A percentile compares a stretch with the other conserved stretches of the same genome.
These are phyloP conservation scores for Hexactinellida sp. DNA, from an alignment of 37 sponge, comb jelly and placozoan genomes.

Conservation along the genomic window DNA sequence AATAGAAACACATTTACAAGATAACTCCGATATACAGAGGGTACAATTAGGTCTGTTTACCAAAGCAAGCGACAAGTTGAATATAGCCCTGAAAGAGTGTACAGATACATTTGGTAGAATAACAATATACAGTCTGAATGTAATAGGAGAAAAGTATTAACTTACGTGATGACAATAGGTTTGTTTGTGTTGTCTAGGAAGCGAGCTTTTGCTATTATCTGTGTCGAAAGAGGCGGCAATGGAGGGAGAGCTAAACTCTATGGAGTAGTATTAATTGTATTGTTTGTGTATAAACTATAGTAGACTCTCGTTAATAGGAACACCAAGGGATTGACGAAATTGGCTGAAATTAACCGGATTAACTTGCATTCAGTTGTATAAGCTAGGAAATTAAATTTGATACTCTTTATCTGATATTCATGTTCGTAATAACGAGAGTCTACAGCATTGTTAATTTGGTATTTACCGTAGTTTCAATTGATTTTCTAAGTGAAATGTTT, in stretches of 20 bases:
- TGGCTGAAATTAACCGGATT: too few relatives aligned
- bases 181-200: background rate
- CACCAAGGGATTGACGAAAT: too few relatives aligned
- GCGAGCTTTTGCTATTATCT: background rate
- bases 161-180: conserved; percentile 16
- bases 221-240: background rate
- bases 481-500: background rate
- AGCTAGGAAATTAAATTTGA: too few relatives aligned
- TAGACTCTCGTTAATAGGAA: too few relatives aligned
- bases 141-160: conserved; percentile 29
- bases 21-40: conserved; percentile 27
- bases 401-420: too few relatives aligned
- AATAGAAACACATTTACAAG: conserved; percentile 40
- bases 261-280: background rate
- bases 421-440: too few relatives aligned
- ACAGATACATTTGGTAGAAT: conserved; percentile 84
- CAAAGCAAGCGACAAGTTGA: conserved; percentile 19
- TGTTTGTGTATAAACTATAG: background rate
- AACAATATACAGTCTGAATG: conserved; percentile 51
- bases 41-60: background rate
- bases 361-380: too few relatives aligned
- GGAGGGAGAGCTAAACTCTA: background rate
- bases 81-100: conserved; percentile 35
- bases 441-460: too few relatives aligned
- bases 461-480: background rate